Evolutionary conservation across 2,113 vertebrate species (phyloP).

Genomic region (Misgurnus mizolepis): DNA sequence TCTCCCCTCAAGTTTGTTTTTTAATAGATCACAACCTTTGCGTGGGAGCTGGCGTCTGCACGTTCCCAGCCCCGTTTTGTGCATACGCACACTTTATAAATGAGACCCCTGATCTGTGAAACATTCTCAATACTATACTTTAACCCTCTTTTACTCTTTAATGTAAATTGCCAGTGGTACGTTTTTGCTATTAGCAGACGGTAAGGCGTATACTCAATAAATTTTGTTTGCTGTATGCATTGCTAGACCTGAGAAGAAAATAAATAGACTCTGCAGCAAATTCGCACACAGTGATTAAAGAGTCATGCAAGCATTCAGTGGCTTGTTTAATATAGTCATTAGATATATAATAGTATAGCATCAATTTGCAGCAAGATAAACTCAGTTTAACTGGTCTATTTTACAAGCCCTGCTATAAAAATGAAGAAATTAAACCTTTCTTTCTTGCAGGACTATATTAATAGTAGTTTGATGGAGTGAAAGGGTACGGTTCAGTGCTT

Average conservation of each 20-base stretch:
- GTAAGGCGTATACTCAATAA: too few relatives aligned
- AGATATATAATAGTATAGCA: not conserved
- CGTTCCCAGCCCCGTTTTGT: too few relatives aligned
- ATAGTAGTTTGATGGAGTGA: constrained; percentile 34
- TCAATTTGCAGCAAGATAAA: constrained; percentile 1
- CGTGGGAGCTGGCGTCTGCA: too few relatives aligned
- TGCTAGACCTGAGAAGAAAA: not conserved
- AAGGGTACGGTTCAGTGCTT: not conserved
- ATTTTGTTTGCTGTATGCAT: not conserved
- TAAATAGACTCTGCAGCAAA: not conserved
- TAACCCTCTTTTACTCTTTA: too few relatives aligned
- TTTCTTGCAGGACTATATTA: not conserved
- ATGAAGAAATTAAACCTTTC: not conserved
- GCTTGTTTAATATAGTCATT: not conserved
- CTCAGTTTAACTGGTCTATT: constrained; percentile 10
- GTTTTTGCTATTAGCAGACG: not conserved
- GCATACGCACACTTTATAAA: too few relatives aligned
- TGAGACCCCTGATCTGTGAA: too few relatives aligned
- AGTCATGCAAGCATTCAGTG: not conserved
- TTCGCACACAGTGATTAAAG: not conserved
- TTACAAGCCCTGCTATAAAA: not conserved
- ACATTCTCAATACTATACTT: too few relatives aligned
- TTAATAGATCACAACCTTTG: too few relatives aligned
- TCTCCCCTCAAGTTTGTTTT: too few relatives aligned
- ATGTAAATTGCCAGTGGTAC: not conserved